Base-by-base conservation (phyloP, 1,140 invertebrate genomes). In the Zaprionus ornatus region DNA sequence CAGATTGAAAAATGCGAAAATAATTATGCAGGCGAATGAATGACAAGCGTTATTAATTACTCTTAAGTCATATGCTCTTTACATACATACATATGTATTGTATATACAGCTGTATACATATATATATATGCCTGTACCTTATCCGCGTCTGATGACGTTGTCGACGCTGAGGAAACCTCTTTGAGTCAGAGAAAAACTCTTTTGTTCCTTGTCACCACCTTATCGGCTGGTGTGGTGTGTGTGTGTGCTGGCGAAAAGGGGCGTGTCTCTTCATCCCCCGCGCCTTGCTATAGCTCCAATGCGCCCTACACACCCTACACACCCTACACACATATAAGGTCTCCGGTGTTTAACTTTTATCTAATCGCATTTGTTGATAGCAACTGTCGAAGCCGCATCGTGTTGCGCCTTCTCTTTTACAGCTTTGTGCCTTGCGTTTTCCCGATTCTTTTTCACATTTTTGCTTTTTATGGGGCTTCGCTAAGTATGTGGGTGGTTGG, bases 291-390 rank as follows among this genome's bases (percentile, higher is more conserved):
- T 32, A 32, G 29, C 29, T 10, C 29, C 29, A 32, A 27, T n/a
- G 37, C 27, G 59, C 73, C 73, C 70, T 67, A 45, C 59, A 35
- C 21, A 17, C 56, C 21, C n/a, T 40, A 35, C 21, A 27, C 29
- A 10, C 29, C 29, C 9, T 32, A 32, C 29, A 32, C 32, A 27
- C 19, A n/a, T 65, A 74, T 75, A 70, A 71, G 61, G 57, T 29
- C 37, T 55, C 25, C 4, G 54, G 35, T 67, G 32, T 73, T 73
- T 73, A 72, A 55, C 62, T 73, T 81, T 75, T 86, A 86, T 86
- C 82, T 86, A 82, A 86, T 86, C 82, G 77, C 57, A 62, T 62
- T 71, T 79, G 86, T 86, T 86, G 82, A 86, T 86, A 85, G 79
- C 57, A 72, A 56, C 78, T 48, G 67, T 76, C 63, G 63, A 69